These are phyloP conservation scores for Drosophila sechellia DNA, from an alignment of 1,140 invertebrate species.

Conservation along the genomic window DNA sequence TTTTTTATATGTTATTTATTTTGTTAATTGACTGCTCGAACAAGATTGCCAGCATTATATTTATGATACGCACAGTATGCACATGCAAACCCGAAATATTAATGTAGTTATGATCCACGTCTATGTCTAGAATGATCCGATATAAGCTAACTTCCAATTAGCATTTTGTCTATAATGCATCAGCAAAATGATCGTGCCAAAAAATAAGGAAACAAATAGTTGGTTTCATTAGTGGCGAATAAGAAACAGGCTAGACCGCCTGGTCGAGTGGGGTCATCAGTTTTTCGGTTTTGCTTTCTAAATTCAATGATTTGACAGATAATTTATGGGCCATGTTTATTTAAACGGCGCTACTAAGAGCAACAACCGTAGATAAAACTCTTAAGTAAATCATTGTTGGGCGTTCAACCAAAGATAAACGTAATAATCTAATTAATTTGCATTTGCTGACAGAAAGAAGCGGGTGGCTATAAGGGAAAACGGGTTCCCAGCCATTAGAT, in stretches of 20 bases:
- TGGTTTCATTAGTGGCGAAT: conserved; percentile 47
- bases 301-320: conserved; percentile 38
- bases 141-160: conserved; percentile 8
- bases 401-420: conserved; percentile 57
- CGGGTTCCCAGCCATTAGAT: conserved; percentile 61
- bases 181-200: conserved; percentile 30
- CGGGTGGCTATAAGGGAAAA: conserved; percentile 5
- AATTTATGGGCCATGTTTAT: conserved; percentile 63
- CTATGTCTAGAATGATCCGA: conserved; percentile 14
- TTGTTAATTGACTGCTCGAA: not conserved
- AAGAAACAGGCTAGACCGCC: conserved; percentile 46
- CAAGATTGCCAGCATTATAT: not conserved
- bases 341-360: conserved; percentile 62
- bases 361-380: conserved; percentile 53
- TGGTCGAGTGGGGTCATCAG: conserved; percentile 44
- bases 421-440: conserved; percentile 72
- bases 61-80: conserved; percentile 5
- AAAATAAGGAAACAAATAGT: conserved; percentile 55
- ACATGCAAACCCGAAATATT: not conserved
- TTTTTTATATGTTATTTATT: not conserved
- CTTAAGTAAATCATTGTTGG: conserved; percentile 69
- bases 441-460: conserved; percentile 44
- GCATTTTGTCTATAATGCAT: conserved; percentile 36
- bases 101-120: not conserved
- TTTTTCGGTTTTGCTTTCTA: conserved; percentile 53